A percentile compares a stretch with the other conserved stretches of the same genome.
These are phyloP conservation scores for Andrena bicolor DNA, from an alignment of 2,888 invertebrate species.

Conservation along the genomic window DNA sequence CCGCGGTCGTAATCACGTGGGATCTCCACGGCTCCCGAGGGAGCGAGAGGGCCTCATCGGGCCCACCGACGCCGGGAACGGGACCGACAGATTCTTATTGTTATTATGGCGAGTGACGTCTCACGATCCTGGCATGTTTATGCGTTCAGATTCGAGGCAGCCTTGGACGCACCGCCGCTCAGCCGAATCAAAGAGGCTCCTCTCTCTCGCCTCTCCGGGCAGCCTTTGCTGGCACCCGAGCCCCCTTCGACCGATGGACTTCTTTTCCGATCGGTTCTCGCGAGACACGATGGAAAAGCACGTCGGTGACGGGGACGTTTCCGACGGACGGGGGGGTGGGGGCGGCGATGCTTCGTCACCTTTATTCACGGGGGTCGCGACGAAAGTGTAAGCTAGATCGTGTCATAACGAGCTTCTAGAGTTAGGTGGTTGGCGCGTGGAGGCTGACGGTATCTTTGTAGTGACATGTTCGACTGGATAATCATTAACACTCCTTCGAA, in stretches of 20 bases:
- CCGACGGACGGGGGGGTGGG: slow-evolving; percentile 2
- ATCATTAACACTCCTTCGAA: not conserved
- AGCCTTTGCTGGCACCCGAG: slow-evolving; percentile 60
- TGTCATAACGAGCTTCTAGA: not conserved
- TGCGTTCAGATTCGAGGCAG: slow-evolving; percentile 83
- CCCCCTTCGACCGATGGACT: slow-evolving; percentile 43
- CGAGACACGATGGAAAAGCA: slow-evolving; percentile 27
- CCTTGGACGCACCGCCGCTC: slow-evolving; percentile 80
- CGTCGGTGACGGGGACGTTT: slow-evolving; percentile 50
- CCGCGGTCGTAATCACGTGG: slow-evolving; percentile 84
- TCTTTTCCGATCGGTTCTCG: slow-evolving; percentile 44
- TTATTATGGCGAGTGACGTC: slow-evolving; percentile 85
- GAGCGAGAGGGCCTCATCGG: slow-evolving; percentile 69
- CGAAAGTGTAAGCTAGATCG: slow-evolving; percentile 3
- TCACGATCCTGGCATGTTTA: slow-evolving; percentile 83
- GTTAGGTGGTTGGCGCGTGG: not conserved
- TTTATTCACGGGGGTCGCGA: not conserved
- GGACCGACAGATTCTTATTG: slow-evolving; percentile 82
- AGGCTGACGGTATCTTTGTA: not conserved
- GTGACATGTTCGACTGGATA: too few relatives aligned
- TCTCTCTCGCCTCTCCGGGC: slow-evolving; percentile 41
- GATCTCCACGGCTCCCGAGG: slow-evolving; percentile 79
- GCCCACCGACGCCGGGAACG: slow-evolving; percentile 57
- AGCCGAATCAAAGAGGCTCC: slow-evolving; percentile 73
- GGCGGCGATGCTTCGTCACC: slow-evolving; percentile 22